These are phyloP conservation scores for Horisme vitalbata DNA, from an alignment of 2,888 invertebrate species.

Conservation along the genomic window DNA sequence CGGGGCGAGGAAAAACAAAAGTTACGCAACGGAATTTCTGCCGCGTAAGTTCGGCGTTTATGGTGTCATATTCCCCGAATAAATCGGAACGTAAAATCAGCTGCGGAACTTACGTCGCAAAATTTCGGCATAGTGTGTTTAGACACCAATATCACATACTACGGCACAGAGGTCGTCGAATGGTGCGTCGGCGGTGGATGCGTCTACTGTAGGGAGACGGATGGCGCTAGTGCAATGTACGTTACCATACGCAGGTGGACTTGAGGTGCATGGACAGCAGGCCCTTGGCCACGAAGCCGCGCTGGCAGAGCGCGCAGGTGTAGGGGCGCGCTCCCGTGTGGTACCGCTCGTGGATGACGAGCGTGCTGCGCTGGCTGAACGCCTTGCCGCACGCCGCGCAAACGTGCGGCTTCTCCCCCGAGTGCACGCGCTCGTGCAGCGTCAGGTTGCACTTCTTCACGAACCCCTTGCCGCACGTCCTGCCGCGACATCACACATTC, in stretches of 20 bases:
- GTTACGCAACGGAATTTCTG: no score
- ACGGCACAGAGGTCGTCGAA: no score
- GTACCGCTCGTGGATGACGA: slow-evolving; percentile 84
- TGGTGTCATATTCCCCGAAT: no score
- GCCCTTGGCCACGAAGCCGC: slow-evolving; percentile 85
- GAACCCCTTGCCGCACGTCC: slow-evolving; percentile 81
- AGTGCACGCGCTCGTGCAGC: slow-evolving; percentile 84
- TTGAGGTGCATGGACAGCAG: slow-evolving; percentile 85
- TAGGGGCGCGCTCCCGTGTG: slow-evolving; percentile 85
- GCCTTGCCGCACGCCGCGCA: slow-evolving; percentile 85
- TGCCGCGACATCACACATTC: slow-evolving; percentile 25
- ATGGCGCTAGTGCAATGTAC: no score
- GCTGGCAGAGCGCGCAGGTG: slow-evolving; percentile 81
- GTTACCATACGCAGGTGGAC: slow-evolving; percentile 69
- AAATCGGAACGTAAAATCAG: no score
- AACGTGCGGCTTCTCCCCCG: slow-evolving; percentile 84
- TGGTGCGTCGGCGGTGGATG: no score
- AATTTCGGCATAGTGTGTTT: no score
- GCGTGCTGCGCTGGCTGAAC: slow-evolving; percentile 83
- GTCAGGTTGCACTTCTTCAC: slow-evolving; percentile 84
- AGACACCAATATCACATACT: no score
- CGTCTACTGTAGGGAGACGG: no score
- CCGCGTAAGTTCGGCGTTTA: no score
- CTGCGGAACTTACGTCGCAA: no score
- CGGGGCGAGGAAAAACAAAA: no score